These are phyloP conservation scores for Catalaphyllia jardinei DNA, from an alignment of 64 coral and sea anemone genomes.

Conservation along the genomic window DNA sequence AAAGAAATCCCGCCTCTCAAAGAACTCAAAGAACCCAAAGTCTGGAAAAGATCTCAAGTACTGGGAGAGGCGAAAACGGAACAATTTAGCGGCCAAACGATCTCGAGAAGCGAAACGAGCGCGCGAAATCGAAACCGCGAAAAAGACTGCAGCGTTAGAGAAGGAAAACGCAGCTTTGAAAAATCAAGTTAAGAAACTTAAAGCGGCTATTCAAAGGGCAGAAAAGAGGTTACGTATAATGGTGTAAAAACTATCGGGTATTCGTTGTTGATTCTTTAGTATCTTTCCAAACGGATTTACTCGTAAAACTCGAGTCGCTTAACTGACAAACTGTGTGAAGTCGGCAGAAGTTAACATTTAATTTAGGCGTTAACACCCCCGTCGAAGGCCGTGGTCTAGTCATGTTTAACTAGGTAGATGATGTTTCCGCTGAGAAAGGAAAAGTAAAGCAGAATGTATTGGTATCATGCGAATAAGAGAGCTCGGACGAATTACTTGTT, in stretches of 20 bases:
- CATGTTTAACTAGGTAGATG: too few species aligned
- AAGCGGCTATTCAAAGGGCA: slow-evolving; percentile 12
- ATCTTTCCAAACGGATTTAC: too few species aligned
- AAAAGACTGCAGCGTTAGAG: slow-evolving; percentile 11
- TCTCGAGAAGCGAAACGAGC: slow-evolving; percentile 49
- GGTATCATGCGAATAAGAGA: too few species aligned
- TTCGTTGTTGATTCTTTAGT: too few species aligned
- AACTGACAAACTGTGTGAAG: too few species aligned
- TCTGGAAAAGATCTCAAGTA: slow-evolving; percentile 6
- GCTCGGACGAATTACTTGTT: too few species aligned
- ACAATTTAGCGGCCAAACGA: slow-evolving; percentile 61
- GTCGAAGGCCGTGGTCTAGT: too few species aligned
- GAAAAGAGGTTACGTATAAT: slow-evolving; percentile 21
- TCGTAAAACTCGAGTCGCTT: too few species aligned
- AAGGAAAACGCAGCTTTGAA: slow-evolving; percentile 47
- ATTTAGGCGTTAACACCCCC: too few species aligned
- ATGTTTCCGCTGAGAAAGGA: too few species aligned
- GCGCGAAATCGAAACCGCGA: slow-evolving; percentile 34
- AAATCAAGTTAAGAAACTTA: slow-evolving; percentile 26
- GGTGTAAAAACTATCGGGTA: neutral
- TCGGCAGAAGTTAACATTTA: too few species aligned
- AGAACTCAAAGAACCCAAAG: neutral
- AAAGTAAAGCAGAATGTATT: too few species aligned
- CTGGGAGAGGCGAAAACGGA: slow-evolving; percentile 49
- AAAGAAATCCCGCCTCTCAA: neutral